Percentiles rank a stretch among this genome's conserved stretches.
phyloP scores from a whole-genome alignment of 53 echinoderm and acorn worm genomes.

The Luidia sarsii region DNA sequence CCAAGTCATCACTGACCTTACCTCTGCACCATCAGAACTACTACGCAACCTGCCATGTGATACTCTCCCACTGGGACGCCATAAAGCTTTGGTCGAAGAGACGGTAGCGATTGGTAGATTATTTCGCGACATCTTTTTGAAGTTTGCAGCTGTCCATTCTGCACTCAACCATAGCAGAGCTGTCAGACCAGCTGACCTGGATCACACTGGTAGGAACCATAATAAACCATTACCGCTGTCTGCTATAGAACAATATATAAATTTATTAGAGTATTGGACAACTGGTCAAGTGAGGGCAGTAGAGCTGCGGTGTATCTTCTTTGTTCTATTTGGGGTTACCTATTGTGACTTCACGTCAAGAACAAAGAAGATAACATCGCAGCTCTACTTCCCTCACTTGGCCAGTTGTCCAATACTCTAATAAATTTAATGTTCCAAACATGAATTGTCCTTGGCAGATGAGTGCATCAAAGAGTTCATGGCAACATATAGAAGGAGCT shows the following conservation, averaged over 20 bases:
- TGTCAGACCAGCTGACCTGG: neutral
- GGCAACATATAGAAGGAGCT: neutral
- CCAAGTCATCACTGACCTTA: slow-evolving; percentile 8
- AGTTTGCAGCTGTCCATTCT: slow-evolving; percentile 1
- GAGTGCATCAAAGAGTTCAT: slow-evolving; percentile 35
- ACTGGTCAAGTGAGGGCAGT: no score
- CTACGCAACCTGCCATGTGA: neutral
- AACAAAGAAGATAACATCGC: no score
- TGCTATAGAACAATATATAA: neutral
- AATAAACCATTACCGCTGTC: neutral
- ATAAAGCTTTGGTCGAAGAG: neutral
- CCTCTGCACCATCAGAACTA: neutral
- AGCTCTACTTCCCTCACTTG: no score
- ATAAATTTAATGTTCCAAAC: no score
- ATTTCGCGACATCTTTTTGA: neutral
- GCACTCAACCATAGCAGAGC: neutral
- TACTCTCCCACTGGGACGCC: neutral
- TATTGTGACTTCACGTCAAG: no score
- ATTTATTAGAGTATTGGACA: neutral
- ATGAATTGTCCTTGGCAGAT: no score
- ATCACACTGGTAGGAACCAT: neutral
- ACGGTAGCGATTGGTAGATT: neutral
- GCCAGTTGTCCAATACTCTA: no score
- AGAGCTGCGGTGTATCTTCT: no score
- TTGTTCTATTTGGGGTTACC: no score